phyloP scores from a whole-genome alignment of 2,113 vertebrate species.

The Prinia subflava region DNA sequence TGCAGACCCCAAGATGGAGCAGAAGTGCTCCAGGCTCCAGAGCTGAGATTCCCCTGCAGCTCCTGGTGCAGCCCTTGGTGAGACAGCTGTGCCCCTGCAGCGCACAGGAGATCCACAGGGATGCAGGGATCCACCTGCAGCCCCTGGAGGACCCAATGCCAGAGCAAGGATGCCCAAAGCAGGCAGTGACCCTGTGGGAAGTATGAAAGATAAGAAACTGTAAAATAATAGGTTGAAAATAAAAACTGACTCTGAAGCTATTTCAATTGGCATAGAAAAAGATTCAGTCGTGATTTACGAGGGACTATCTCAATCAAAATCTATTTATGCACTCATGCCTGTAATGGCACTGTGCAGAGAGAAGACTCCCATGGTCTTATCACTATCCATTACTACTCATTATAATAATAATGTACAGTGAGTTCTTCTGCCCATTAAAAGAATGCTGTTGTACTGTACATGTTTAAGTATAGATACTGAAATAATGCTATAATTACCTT shows the following conservation, averaged over 20 bases:
- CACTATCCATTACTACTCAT: constrained; percentile 5
- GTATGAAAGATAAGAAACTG: neutral
- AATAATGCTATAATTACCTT: neutral
- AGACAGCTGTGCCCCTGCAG: neutral
- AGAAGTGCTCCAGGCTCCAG: fast-evolving
- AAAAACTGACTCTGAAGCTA: neutral
- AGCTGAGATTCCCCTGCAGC: neutral
- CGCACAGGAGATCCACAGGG: fast-evolving
- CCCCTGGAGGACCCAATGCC: fast-evolving
- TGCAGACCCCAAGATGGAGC: neutral
- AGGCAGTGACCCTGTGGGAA: neutral
- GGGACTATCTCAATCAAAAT: constrained; percentile 6
- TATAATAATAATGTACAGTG: neutral
- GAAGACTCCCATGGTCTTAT: neutral
- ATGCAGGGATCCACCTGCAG: neutral
- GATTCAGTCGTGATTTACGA: neutral
- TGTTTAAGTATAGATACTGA: neutral
- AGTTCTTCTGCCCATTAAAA: neutral
- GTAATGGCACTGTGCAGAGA: neutral
- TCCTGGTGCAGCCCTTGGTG: fast-evolving
- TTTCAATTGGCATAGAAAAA: neutral
- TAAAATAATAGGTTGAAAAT: neutral
- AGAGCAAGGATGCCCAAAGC: neutral
- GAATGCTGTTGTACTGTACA: neutral
- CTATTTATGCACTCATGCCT: constrained; percentile 21